These are phyloP conservation scores for Rattus norvegicus DNA, from an alignment of 2,113 vertebrate genomes.

Conservation along the genomic window DNA sequence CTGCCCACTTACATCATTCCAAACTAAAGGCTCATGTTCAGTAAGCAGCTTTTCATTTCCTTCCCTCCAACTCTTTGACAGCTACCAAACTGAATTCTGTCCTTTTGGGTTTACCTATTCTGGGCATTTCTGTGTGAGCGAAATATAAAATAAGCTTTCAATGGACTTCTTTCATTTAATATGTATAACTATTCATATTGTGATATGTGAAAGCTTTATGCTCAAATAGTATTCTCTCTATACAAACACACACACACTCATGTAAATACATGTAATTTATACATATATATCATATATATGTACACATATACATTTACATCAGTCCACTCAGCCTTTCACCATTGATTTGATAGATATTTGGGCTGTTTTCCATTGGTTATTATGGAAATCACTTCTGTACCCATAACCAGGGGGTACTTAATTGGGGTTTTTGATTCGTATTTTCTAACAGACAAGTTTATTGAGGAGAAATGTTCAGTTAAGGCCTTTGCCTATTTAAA, in stretches of 20 bases:
- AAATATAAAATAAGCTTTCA: background rate
- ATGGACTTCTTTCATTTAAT: background rate
- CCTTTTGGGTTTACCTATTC: background rate
- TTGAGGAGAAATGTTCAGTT: background rate
- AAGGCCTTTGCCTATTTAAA: background rate
- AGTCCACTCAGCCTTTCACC: background rate
- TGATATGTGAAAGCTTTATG: background rate
- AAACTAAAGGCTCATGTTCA: background rate
- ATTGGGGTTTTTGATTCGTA: background rate
- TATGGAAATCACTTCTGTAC: background rate
- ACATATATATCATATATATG: background rate
- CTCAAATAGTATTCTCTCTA: background rate
- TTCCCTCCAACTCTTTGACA: background rate
- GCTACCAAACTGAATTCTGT: background rate
- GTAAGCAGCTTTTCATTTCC: background rate
- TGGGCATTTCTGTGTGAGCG: background rate
- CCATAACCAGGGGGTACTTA: background rate
- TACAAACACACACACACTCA: too few species aligned
- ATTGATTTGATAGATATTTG: background rate
- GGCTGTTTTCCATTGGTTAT: background rate
- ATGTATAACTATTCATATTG: background rate
- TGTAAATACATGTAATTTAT: background rate
- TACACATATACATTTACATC: background rate
- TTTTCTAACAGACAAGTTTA: background rate
- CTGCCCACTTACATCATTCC: background rate